These are phyloP conservation scores for Rapana venosa DNA, from an alignment of 2,888 invertebrate species.

Conservation along the genomic window DNA sequence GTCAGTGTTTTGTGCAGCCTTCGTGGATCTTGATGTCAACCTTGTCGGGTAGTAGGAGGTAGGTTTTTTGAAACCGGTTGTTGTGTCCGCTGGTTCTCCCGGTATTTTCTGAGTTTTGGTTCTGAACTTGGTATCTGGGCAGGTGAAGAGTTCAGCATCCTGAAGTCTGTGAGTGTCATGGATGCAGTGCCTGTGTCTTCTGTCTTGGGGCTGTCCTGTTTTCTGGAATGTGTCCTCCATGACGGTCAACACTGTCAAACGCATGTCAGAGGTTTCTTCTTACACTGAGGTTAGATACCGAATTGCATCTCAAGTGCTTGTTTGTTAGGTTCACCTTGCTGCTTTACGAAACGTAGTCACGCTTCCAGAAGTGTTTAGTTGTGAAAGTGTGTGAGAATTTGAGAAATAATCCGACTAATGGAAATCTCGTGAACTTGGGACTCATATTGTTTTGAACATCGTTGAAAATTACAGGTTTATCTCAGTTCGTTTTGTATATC, in stretches of 20 bases:
- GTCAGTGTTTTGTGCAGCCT: background rate
- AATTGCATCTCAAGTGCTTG: too few relatives aligned
- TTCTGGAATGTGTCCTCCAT: background rate
- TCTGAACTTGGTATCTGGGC: background rate
- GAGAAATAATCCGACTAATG: too few relatives aligned
- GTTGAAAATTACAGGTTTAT: too few relatives aligned
- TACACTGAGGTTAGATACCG: background rate
- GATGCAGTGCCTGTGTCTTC: background rate
- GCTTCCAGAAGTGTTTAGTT: too few relatives aligned
- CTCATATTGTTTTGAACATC: too few relatives aligned
- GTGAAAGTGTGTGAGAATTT: too few relatives aligned
- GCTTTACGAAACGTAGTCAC: too few relatives aligned
- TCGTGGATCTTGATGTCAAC: background rate
- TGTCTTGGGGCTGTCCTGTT: background rate
- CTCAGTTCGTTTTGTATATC: too few relatives aligned
- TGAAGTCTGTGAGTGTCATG: background rate
- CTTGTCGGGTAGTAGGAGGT: background rate
- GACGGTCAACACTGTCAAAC: background rate
- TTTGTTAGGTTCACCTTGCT: too few relatives aligned
- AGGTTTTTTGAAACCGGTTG: too few relatives aligned
- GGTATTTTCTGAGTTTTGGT: background rate
- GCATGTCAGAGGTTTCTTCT: background rate
- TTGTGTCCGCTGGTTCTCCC: too few relatives aligned
- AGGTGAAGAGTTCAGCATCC: background rate
- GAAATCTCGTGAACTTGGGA: too few relatives aligned